A percentile compares a stretch with the other conserved stretches of the same genome.
Conservation (phyloP, 2,888 invertebrate genomes). For the Drosophila seclusa region DNA sequence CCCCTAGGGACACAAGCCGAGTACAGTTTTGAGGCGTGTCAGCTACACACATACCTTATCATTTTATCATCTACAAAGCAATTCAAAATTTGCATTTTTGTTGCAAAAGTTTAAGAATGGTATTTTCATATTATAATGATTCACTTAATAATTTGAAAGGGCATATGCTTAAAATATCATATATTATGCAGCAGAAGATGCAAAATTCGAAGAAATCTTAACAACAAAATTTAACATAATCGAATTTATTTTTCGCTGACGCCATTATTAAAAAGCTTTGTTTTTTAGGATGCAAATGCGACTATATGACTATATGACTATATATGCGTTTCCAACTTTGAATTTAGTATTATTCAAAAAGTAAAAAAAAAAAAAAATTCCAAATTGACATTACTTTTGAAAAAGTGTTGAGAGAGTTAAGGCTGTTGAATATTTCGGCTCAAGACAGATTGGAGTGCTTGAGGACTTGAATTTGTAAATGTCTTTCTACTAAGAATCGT, state of each 20-base stretch:
- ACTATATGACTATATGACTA: no score
- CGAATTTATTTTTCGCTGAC: background rate
- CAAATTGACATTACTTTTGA: background rate
- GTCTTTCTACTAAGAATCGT: background rate
- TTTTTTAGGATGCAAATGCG: background rate
- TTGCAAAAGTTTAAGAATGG: background rate
- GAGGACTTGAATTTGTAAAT: fast-evolving
- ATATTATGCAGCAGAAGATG: background rate
- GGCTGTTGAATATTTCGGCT: background rate
- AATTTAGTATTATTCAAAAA: background rate
- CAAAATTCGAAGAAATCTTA: background rate
- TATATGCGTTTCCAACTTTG: background rate
- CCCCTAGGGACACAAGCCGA: conserved; percentile 22
- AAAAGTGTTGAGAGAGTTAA: background rate
- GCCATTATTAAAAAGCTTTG: background rate
- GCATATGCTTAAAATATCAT: background rate
- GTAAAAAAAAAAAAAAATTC: background rate
- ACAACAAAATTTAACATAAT: background rate
- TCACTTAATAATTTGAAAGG: background rate
- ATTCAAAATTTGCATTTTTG: background rate
- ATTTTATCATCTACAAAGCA: background rate
- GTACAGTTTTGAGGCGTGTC: conserved; percentile 77
- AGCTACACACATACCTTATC: background rate
- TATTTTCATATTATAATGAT: background rate
- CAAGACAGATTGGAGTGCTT: background rate